Evolutionary conservation across 1,140 invertebrate genomes (phyloP).

Genomic region (Euura lappo): DNA sequence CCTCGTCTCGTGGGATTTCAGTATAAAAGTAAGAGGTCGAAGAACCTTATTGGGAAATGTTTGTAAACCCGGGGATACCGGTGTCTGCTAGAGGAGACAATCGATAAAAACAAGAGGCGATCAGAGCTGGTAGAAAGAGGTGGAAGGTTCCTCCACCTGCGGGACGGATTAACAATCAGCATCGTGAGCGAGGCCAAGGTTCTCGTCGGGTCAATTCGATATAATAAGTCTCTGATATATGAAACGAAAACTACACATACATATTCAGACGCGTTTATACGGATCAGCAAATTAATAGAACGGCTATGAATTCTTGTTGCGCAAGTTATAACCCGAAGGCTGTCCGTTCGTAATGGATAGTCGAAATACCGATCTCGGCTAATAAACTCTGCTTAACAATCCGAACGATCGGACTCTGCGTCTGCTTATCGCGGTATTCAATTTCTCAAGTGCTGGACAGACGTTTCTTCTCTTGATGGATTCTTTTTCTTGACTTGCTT

Average conservation of each 20-base stretch:
- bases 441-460: too few relatives aligned
- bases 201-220: background rate
- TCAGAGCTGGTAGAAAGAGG: background rate
- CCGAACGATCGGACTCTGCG: too few relatives aligned
- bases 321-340: background rate
- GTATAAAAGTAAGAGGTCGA: background rate
- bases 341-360: background rate
- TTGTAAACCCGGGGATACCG: background rate
- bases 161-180: background rate
- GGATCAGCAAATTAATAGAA: conserved; percentile 3
- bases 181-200: background rate
- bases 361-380: background rate
- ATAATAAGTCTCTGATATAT: background rate
- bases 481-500: too few relatives aligned
- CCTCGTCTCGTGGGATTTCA: too few relatives aligned
- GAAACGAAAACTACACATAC: background rate
- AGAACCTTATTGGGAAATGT: background rate
- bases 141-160: conserved; percentile 1
- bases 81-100: conserved; percentile 1
- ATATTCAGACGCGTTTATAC: background rate
- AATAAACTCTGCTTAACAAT: background rate
- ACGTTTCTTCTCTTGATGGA: too few relatives aligned
- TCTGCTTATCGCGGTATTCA: too few relatives aligned
- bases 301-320: background rate
- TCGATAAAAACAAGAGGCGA: background rate